Percentiles rank a stretch among this genome's conserved stretches.
Evolutionary conservation across 2,888 invertebrate species (phyloP).

Genomic region (Mycalesis mineus): DNA sequence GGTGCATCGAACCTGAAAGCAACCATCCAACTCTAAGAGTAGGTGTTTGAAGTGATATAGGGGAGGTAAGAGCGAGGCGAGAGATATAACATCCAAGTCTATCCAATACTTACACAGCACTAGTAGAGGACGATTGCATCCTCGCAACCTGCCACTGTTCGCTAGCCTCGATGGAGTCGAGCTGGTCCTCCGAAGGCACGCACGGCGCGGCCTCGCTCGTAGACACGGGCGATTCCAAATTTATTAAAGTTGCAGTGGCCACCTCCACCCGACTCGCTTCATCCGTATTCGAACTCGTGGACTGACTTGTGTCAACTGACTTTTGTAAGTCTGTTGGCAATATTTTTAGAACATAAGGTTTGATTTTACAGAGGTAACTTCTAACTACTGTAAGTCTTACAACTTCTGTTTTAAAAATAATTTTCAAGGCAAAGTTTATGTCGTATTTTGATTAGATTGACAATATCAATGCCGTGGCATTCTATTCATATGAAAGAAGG

Average conservation of each 20-base stretch:
- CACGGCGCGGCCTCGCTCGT: slow-evolving; percentile 25
- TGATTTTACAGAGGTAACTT: background rate
- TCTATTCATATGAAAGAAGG: no score
- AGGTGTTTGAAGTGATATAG: no score
- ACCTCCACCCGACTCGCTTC: slow-evolving; percentile 57
- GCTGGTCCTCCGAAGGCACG: slow-evolving; percentile 53
- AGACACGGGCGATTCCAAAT: slow-evolving; percentile 63
- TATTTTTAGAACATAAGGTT: background rate
- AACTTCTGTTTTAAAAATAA: no score
- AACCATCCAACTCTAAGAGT: no score
- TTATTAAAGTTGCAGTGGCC: slow-evolving; percentile 66
- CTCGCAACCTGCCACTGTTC: slow-evolving; percentile 61
- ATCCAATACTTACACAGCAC: slow-evolving; percentile 53
- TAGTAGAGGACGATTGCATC: slow-evolving; percentile 59
- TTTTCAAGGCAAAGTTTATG: no score
- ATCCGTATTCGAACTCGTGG: slow-evolving; percentile 62
- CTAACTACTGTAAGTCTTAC: no score
- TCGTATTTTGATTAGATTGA: no score
- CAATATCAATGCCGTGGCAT: no score
- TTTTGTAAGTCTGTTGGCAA: slow-evolving; percentile 41
- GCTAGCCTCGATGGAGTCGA: slow-evolving; percentile 68
- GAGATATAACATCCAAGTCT: no score
- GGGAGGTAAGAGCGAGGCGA: no score
- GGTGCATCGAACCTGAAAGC: no score
- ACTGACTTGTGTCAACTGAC: slow-evolving; percentile 64